Evolutionary conservation across 2,888 invertebrate species (phyloP).

Genomic region (Melolontha melolontha): DNA sequence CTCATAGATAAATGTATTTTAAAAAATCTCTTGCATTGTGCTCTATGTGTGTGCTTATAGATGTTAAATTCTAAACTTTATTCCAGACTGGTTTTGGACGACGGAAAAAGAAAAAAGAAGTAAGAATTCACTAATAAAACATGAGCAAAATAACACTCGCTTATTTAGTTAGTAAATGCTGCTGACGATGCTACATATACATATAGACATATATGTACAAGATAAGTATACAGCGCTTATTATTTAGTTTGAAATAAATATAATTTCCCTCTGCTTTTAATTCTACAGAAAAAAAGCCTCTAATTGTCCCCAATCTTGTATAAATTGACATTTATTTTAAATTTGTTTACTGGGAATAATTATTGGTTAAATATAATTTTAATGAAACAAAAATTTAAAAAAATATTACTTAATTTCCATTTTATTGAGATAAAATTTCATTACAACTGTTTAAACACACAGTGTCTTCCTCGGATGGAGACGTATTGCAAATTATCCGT

Average conservation of each 20-base stretch:
- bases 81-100: slow-evolving; percentile 93
- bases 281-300: too few species aligned
- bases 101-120: slow-evolving; percentile 98
- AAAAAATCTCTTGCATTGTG: slow-evolving; percentile 52
- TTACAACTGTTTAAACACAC: too few species aligned
- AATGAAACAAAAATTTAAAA: too few species aligned
- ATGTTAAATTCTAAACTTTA: slow-evolving; percentile 67
- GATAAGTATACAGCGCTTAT: slow-evolving; percentile 18
- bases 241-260: background rate
- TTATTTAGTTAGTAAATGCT: slow-evolving; percentile 58
- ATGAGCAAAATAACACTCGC: slow-evolving; percentile 62
- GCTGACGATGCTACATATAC: slow-evolving; percentile 58
- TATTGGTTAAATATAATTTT: too few species aligned
- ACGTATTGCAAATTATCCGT: too few species aligned
- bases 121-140: slow-evolving; percentile 78
- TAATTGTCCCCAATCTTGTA: too few species aligned
- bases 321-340: too few species aligned
- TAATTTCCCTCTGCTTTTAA: too few species aligned
- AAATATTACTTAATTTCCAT: too few species aligned
- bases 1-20: slow-evolving; percentile 30
- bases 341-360: too few species aligned
- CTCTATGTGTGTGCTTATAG: slow-evolving; percentile 63
- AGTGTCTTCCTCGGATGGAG: too few species aligned
- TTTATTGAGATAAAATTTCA: too few species aligned
- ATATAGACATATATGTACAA: slow-evolving; percentile 38